phyloP scores from a whole-genome alignment of 2,888 invertebrate genomes.

The Perizoma flavofasciatum region DNA sequence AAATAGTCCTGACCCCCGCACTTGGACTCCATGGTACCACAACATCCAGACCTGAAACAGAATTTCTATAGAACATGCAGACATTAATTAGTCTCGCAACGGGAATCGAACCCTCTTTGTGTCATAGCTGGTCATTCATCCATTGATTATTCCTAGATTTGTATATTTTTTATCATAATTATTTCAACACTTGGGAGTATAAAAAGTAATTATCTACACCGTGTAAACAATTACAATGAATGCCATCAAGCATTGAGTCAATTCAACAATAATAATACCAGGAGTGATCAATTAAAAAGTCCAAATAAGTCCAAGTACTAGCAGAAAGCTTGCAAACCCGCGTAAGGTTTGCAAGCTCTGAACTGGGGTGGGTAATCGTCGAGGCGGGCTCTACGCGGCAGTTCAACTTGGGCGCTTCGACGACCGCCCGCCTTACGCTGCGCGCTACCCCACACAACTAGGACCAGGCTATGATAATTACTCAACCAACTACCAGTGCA shows the following conservation, averaged over 20 bases:
- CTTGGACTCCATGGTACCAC: too few species aligned
- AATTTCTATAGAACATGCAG: too few species aligned
- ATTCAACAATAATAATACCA: not conserved
- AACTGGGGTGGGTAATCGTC: slow-evolving; percentile 70
- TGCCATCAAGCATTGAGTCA: not conserved
- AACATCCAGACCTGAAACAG: too few species aligned
- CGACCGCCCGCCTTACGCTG: slow-evolving; percentile 64
- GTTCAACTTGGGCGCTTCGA: slow-evolving; percentile 69
- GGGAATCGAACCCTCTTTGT: too few species aligned
- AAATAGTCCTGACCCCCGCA: too few species aligned
- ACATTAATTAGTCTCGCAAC: too few species aligned
- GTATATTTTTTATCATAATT: too few species aligned
- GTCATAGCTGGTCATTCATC: too few species aligned
- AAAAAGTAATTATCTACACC: not conserved
- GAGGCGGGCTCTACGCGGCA: slow-evolving; percentile 72
- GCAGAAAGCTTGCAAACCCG: slow-evolving; percentile 48
- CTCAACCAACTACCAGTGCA: slow-evolving; percentile 36
- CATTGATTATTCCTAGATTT: too few species aligned
- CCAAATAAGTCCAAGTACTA: slow-evolving; percentile 19
- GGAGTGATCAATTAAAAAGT: slow-evolving; percentile 11
- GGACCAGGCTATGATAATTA: slow-evolving; percentile 44
- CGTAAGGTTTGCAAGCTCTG: slow-evolving; percentile 61
- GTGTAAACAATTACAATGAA: not conserved
- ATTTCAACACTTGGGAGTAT: not conserved
- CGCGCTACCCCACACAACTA: slow-evolving; percentile 29